phyloP scores from a whole-genome alignment of 1,140 invertebrate genomes.

The Ips typographus region DNA sequence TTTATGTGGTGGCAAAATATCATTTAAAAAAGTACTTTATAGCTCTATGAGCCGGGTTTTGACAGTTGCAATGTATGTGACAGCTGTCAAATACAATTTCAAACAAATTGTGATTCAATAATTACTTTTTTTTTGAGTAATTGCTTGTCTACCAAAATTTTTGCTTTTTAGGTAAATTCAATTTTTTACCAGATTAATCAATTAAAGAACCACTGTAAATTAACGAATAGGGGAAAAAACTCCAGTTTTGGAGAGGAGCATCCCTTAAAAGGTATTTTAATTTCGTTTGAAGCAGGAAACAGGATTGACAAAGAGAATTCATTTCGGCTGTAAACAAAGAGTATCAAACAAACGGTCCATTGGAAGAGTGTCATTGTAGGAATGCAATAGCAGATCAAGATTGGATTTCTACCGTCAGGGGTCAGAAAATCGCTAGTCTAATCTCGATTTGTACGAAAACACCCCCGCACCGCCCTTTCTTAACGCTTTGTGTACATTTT shows the following conservation, averaged over 20 bases:
- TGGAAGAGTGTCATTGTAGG: conserved; percentile 53
- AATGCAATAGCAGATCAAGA: conserved; percentile 55
- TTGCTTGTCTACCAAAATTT: too few species aligned
- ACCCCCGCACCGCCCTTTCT: neutral
- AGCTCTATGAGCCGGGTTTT: too few species aligned
- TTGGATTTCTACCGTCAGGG: conserved; percentile 51
- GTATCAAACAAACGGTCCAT: conserved; percentile 44
- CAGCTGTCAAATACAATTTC: too few species aligned
- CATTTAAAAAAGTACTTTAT: too few species aligned
- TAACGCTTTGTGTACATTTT: neutral
- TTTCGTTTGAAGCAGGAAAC: conserved; percentile 11
- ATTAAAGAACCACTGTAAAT: too few species aligned
- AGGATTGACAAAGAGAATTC: conserved; percentile 36
- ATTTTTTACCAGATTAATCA: too few species aligned
- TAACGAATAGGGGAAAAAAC: too few species aligned
- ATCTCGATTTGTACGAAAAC: conserved; percentile 46
- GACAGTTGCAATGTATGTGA: too few species aligned
- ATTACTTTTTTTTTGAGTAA: too few species aligned
- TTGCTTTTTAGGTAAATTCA: too few species aligned
- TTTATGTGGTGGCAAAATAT: too few species aligned
- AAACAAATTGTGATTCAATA: too few species aligned
- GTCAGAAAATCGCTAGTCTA: conserved; percentile 51
- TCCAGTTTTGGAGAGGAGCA: neutral
- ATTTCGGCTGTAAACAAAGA: conserved; percentile 47
- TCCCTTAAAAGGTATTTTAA: conserved; percentile 14